A percentile compares a stretch with the other conserved stretches of the same genome.
Conservation (phyloP, 2,888 invertebrate species). For the Drosophila nr. fundita region DNA sequence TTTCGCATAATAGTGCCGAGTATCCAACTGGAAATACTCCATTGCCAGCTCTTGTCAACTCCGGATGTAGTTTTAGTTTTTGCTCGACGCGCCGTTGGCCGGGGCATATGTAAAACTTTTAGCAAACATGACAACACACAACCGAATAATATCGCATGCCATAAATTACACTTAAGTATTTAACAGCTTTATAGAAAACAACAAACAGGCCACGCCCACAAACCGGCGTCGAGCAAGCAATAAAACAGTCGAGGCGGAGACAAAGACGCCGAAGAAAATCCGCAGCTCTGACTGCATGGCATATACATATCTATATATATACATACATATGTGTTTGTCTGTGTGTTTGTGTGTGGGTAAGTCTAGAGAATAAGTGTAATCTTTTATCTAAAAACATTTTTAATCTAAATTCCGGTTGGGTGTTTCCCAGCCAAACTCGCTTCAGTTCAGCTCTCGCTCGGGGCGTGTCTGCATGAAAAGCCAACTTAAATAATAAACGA, state of each 20-base stretch:
- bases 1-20: conserved; percentile 5
- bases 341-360: conserved; percentile 17
- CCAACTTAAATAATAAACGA: neutral
- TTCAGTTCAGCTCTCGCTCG: conserved; percentile 8
- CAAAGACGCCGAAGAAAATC: conserved; percentile 21
- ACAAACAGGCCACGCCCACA: conserved; percentile 56
- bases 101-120: conserved; percentile 76
- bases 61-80: conserved; percentile 54
- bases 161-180: conserved; percentile 79
- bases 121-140: conserved; percentile 75
- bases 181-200: conserved; percentile 75
- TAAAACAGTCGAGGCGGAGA: conserved; percentile 43
- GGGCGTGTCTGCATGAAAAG: conserved; percentile 31
- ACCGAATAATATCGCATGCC: conserved; percentile 77
- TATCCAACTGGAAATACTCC: conserved; percentile 43
- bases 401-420: conserved; percentile 63
- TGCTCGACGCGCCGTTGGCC: conserved; percentile 15
- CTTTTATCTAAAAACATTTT: conserved; percentile 69
- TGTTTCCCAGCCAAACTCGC: conserved; percentile 6
- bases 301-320: neutral
- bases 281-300: conserved; percentile 2
- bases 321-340: neutral
- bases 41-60: conserved; percentile 28
- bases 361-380: conserved; percentile 45
- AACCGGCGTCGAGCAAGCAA: conserved; percentile 47